These are phyloP conservation scores for Xerus rutilus DNA, from an alignment of 2,797 vertebrate genomes.

Conservation along the genomic window DNA sequence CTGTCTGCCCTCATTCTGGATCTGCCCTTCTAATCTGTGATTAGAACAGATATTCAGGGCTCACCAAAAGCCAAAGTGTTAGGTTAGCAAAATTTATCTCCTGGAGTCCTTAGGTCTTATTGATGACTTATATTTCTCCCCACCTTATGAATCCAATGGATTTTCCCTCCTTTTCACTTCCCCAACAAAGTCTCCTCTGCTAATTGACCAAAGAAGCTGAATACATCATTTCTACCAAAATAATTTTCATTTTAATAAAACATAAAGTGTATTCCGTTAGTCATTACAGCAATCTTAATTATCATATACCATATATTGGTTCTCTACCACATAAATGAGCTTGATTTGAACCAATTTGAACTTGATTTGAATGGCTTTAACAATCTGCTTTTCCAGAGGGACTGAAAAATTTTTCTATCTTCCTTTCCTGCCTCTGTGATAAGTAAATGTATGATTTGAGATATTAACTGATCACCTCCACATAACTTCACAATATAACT, in stretches of 20 bases:
- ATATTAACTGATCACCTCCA: not conserved
- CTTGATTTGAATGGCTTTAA: not conserved
- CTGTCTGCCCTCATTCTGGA: not conserved
- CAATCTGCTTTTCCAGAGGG: not conserved
- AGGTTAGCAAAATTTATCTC: not conserved
- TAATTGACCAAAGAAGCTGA: slow-evolving; percentile 50
- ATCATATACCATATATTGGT: slow-evolving; percentile 37
- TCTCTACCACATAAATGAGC: slow-evolving; percentile 11
- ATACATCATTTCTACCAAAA: slow-evolving; percentile 27
- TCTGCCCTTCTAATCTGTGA: not conserved
- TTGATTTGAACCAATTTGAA: slow-evolving; percentile 29
- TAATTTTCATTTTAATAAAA: slow-evolving; percentile 70
- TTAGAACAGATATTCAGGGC: not conserved
- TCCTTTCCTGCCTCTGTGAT: not conserved
- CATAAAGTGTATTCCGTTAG: slow-evolving; percentile 49
- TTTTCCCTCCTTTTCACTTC: slow-evolving; percentile 7
- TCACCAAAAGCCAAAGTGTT: not conserved
- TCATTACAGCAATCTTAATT: slow-evolving; percentile 54
- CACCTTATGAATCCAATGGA: not conserved
- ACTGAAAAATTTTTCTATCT: not conserved
- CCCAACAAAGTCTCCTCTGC: not conserved
- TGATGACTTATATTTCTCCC: not conserved
- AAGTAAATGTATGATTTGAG: not conserved
- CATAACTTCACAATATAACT: not conserved
- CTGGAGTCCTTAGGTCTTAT: not conserved